Evolutionary conservation across 2,888 invertebrate genomes (phyloP), one percentile per base, ranked within the genome.

Genomic region (Parnassius apollo): DNA sequence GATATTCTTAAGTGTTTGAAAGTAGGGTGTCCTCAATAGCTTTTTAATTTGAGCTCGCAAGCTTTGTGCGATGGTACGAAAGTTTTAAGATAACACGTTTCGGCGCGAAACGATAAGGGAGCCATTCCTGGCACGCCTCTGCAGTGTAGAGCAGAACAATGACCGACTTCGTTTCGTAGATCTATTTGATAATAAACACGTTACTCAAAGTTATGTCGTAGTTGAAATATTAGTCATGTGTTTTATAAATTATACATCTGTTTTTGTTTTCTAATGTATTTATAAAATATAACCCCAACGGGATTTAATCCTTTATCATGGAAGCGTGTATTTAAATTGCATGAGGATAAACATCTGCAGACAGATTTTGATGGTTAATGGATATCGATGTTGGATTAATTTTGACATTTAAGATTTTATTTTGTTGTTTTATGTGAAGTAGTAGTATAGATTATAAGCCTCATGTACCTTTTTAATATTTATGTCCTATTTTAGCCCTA

Each of bases 21-120:
- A 68, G 62, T 65, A 64, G 67, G 57, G 57, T 67, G 74, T 64
- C 69, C 74, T 71, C 85, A 87, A 88, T 86, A 81, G 81, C 72
- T 82, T 86, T 88, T 86, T 86, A 88, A 88, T 86, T 82, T 76
- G 69, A 70, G 68, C 69, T 59, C 64, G 66, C 68, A 68, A 65
- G 71, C 73, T 68, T 66, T 70, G 35, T 35, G 72, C 71, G 73
- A 74, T 74, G 59, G 64, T 57, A 70, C 68, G 67, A 73, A 72
- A 68, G 70, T 72, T 68, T 64, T 68, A 44, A 68, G 84, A 82
- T 82, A 83, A 81, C 70, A 70, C 49, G 13, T 66, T 70, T 69
- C 73, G 71, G 62, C 70, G 62, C 59, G 59, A 56, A 60, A 59
- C 75, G 87, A 86, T 86, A 85, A 81, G 69, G 61, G 65, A 82